phyloP scores from a whole-genome alignment of 2,797 vertebrate genomes.

The Chelon auratus region DNA sequence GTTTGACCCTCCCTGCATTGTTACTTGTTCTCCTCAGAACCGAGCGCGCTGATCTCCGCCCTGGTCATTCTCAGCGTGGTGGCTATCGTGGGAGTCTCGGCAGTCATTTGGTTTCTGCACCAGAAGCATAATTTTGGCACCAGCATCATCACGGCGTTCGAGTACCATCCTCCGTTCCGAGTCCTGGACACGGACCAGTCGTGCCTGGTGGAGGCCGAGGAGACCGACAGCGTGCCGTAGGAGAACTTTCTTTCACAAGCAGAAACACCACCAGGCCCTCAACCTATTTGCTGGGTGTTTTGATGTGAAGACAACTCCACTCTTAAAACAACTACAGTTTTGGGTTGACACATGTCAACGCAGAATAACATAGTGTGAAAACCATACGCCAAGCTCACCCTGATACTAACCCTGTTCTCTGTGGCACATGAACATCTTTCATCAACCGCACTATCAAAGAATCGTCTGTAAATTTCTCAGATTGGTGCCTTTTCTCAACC shows the following conservation, averaged over 20 bases:
- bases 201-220: constrained; percentile 88
- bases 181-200: constrained; percentile 83
- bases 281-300: constrained; percentile 16
- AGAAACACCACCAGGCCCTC: constrained; percentile 9
- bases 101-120: constrained; percentile 86
- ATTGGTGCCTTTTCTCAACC: constrained; percentile 17
- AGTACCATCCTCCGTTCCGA: constrained; percentile 84
- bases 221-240: constrained; percentile 82
- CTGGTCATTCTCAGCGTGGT: constrained; percentile 87
- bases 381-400: constrained; percentile 13
- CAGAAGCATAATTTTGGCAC: constrained; percentile 77
- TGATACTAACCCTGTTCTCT: constrained; percentile 36
- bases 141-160: constrained; percentile 77
- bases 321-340: constrained; percentile 22
- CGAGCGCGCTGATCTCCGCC: constrained; percentile 73
- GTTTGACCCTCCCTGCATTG: constrained; percentile 60
- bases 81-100: constrained; percentile 82
- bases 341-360: constrained; percentile 7
- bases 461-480: constrained; percentile 14
- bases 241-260: constrained; percentile 9
- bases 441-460: constrained; percentile 20
- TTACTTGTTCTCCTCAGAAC: constrained; percentile 64
- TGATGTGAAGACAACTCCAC: constrained; percentile 22
- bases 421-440: constrained; percentile 25
- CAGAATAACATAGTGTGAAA: constrained; percentile 30